Evolutionary conservation across 1,140 invertebrate genomes (phyloP).

Genomic region (Rhagoletis pomonella): DNA sequence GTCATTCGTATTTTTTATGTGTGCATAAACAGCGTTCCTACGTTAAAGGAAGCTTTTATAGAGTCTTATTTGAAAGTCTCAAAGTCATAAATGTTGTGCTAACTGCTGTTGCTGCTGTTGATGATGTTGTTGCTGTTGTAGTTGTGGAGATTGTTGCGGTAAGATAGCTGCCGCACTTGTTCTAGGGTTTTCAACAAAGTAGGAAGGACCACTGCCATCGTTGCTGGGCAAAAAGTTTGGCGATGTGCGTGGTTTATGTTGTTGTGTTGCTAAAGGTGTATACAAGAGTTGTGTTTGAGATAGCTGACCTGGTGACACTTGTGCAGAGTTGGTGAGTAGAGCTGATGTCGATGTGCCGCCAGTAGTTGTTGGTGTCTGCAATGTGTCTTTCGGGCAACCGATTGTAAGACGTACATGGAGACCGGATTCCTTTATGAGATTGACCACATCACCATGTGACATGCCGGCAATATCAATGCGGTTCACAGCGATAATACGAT

Average conservation of each 20-base stretch:
- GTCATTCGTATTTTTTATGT: neutral
- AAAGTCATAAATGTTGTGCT: constrained; percentile 72
- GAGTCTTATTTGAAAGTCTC: constrained; percentile 72
- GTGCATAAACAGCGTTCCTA: neutral
- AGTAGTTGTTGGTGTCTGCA: constrained; percentile 60
- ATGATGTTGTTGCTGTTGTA: constrained; percentile 56
- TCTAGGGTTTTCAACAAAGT: constrained; percentile 50
- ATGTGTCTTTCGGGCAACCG: constrained; percentile 79
- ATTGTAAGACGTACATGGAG: constrained; percentile 93
- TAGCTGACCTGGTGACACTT: constrained; percentile 59
- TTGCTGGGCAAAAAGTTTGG: constrained; percentile 1
- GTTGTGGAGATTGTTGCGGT: constrained; percentile 55
- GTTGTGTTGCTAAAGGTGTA: neutral
- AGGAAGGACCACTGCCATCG: constrained; percentile 56
- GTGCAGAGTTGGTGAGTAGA: constrained; percentile 51
- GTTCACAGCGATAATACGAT: constrained; percentile 97
- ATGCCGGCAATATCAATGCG: constrained; percentile 92
- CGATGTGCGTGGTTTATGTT: constrained; percentile 14
- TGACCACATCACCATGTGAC: constrained; percentile 97
- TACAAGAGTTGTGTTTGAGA: constrained; percentile 60
- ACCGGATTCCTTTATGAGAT: constrained; percentile 94
- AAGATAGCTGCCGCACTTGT: constrained; percentile 57
- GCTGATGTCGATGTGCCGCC: constrained; percentile 54
- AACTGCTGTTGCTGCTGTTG: constrained; percentile 61
- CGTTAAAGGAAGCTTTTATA: constrained; percentile 73